Percentiles rank a stretch among this genome's conserved stretches.
These are phyloP conservation scores for Spheniscus humboldti DNA, from an alignment of 2,797 vertebrate species.

Conservation along the genomic window DNA sequence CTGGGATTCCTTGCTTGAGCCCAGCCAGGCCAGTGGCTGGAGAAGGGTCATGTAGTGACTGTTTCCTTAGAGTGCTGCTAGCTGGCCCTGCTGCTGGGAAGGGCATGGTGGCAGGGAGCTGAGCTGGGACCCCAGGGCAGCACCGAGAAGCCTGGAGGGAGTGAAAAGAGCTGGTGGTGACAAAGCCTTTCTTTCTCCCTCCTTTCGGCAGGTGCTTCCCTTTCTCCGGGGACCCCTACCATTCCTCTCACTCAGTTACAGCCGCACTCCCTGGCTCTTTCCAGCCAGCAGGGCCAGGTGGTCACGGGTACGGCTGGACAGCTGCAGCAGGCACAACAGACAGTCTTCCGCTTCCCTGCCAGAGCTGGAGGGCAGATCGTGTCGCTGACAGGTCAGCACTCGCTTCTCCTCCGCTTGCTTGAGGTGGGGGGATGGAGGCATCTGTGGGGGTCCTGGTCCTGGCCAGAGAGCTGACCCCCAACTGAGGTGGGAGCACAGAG, in stretches of 20 bases:
- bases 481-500: neutral
- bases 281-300: conserved; percentile 78
- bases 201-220: conserved; percentile 76
- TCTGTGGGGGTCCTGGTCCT: neutral
- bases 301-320: conserved; percentile 57
- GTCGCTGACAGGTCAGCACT: conserved; percentile 79
- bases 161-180: conserved; percentile 27
- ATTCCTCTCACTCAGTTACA: conserved; percentile 84
- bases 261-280: conserved; percentile 78
- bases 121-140: conserved; percentile 13
- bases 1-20: neutral
- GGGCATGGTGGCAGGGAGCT: neutral
- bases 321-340: conserved; percentile 78
- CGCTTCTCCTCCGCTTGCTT: conserved; percentile 23
- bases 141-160: conserved; percentile 24
- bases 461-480: neutral
- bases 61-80: neutral
- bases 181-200: conserved; percentile 45
- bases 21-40: neutral
- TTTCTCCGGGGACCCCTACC: conserved; percentile 80
- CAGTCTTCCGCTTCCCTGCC: conserved; percentile 81
- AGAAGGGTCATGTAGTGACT: neutral
- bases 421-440: neutral
- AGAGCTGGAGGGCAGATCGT: conserved; percentile 68
- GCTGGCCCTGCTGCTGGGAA: conserved; percentile 40